Conservation (phyloP, 2,888 invertebrate species). For the Acleris literana region DNA sequence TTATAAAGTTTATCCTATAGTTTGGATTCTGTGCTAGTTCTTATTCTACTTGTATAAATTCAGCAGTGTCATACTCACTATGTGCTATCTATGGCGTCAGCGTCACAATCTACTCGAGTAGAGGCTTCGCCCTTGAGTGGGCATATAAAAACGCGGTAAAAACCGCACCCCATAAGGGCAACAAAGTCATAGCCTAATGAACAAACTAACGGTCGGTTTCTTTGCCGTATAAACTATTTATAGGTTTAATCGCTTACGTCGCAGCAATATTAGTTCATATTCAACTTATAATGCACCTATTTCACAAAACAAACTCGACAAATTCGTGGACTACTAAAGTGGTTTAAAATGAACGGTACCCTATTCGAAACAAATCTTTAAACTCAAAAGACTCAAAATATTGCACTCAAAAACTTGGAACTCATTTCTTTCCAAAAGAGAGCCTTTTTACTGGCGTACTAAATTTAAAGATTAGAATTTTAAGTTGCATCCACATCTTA, state of each 20-base stretch:
- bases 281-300: not conserved
- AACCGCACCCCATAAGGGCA: slow-evolving; percentile 31
- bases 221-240: slow-evolving; percentile 8
- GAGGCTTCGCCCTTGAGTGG: slow-evolving; percentile 21
- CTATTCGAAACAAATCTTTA: too few relatives aligned
- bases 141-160: slow-evolving; percentile 31
- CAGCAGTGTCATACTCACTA: too few relatives aligned
- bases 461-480: not conserved
- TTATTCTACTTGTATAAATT: too few relatives aligned
- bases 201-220: slow-evolving; percentile 20
- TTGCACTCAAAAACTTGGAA: not conserved
- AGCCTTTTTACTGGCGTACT: too few relatives aligned
- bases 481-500: not conserved
- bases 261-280: too few relatives aligned
- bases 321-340: too few relatives aligned
- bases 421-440: too few relatives aligned
- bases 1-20: too few relatives aligned
- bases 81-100: slow-evolving; percentile 10
- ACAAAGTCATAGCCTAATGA: slow-evolving; percentile 33
- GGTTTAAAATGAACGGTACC: too few relatives aligned
- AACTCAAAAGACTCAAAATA: not conserved
- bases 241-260: slow-evolving; percentile 3
- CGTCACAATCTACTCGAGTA: slow-evolving; percentile 11
- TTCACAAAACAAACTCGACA: not conserved
- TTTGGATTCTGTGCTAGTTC: too few relatives aligned